Evolutionary conservation across 2,113 vertebrate genomes (phyloP).

Genomic region (Psilopsiagon aurifrons): DNA sequence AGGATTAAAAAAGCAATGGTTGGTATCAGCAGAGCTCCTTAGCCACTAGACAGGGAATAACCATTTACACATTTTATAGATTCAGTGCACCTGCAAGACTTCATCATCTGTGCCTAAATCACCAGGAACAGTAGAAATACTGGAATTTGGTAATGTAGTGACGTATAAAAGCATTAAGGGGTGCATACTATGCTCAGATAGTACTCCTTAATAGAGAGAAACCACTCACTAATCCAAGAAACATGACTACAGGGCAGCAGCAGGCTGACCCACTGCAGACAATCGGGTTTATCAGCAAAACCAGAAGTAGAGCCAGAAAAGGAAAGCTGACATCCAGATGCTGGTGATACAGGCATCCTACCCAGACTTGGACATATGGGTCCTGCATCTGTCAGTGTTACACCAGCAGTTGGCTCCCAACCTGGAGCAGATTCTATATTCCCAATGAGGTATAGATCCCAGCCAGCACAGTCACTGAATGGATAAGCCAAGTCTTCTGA

Average conservation of each 20-base stretch:
- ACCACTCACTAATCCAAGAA: neutral
- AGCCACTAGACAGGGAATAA: neutral
- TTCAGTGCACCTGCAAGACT: neutral
- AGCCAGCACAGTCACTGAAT: neutral
- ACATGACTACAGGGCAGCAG: neutral
- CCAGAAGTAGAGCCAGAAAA: conserved; percentile 45
- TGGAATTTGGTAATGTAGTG: neutral
- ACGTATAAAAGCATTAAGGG: neutral
- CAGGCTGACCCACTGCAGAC: conserved; percentile 43
- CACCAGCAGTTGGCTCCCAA: conserved; percentile 62
- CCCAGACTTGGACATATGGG: conserved; percentile 67
- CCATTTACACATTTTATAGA: conserved; percentile 4
- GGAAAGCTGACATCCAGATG: conserved; percentile 73
- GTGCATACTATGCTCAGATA: neutral
- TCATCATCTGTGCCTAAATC: neutral
- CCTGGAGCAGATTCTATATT: conserved; percentile 44
- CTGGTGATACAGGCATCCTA: conserved; percentile 41
- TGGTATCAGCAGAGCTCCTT: neutral
- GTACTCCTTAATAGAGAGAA: conserved; percentile 4
- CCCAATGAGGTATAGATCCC: neutral
- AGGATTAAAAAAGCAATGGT: conserved; percentile 37
- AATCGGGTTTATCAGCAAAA: conserved; percentile 50
- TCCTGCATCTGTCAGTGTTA: conserved; percentile 69
- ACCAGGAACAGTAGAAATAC: conserved; percentile 4
- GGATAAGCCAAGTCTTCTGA: conserved; percentile 2